Evolutionary conservation across 1,140 invertebrate genomes (phyloP).

Genomic region (Argopecten irradians): DNA sequence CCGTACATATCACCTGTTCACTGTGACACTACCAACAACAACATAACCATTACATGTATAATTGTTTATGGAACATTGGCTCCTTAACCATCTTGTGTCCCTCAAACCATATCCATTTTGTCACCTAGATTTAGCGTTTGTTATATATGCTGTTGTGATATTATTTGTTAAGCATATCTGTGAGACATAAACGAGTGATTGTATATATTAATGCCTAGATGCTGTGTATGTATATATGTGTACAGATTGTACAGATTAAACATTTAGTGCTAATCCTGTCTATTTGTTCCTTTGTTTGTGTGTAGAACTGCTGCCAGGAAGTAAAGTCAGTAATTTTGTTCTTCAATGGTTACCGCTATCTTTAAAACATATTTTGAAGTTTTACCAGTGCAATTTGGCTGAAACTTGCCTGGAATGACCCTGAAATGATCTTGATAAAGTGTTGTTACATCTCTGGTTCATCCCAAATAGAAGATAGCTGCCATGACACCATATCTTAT

Average conservation of each 20-base stretch:
- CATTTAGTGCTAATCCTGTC: conserved; percentile 20
- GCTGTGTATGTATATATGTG: conserved; percentile 21
- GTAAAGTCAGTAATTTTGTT: no score
- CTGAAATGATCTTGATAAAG: no score
- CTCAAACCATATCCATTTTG: background rate
- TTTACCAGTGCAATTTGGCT: no score
- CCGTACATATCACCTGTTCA: background rate
- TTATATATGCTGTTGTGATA: conserved; percentile 23
- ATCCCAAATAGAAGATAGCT: no score
- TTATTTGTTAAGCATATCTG: conserved; percentile 23
- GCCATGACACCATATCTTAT: no score
- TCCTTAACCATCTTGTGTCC: background rate
- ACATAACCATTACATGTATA: background rate
- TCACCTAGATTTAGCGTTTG: conserved; percentile 9
- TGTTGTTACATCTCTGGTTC: no score
- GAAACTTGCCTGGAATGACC: no score
- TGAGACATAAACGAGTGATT: conserved; percentile 17
- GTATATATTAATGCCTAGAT: conserved; percentile 17
- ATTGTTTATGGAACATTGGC: background rate
- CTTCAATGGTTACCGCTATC: no score
- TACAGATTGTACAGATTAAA: conserved; percentile 18
- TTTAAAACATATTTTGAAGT: no score
- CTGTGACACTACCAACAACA: background rate
- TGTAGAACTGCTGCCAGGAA: no score
- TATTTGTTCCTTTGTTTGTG: background rate